Evolutionary conservation across 2,113 vertebrate genomes (phyloP), one percentile per base, ranked within the genome.

Genomic region (Acinonyx jubatus): DNA sequence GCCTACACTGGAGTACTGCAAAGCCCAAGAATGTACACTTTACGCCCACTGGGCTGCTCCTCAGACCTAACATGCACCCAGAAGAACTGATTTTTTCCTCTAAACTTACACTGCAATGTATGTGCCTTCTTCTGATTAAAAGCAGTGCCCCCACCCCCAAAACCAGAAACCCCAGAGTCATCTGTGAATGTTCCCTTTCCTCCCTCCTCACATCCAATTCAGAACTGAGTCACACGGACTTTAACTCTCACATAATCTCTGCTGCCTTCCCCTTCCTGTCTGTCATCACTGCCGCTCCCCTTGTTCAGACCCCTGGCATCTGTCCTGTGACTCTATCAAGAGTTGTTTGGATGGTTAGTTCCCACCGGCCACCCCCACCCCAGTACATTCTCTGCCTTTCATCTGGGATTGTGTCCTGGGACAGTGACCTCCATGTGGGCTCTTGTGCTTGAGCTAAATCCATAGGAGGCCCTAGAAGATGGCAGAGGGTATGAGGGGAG

Each of bases 1-100:
- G 7, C 31, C 10, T 38, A 25, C 29, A 21, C 0, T 3, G 52
- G 5, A 16, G 16, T 23, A 45, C 3, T 7, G 0, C 6, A 57
- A 63, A 69, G 61, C 16, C 25, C 50, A 27, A 3, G 25, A 16
- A 85, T 9, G 27, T 41, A 18, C 1, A 27, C 1, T 7, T 2
- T 25, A 21, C 13, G 33, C 10, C 52, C 25, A 1, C 23, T n/a
- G 18, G 41, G 9, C 31, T 25, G 5, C 12, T 33, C 25, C 11
- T 94, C 66, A 85, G n/a, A 73, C 5, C 7, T 25, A 71, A 29
- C 19, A 19, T 5, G 29, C 4, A 33, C 76, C 52, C 1, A 0
- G 1, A 21, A 85, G 48, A 52, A 12, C 16, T 25, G 15, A 78
- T 12, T 83, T 73, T 15, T 16, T 29, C 27, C n/a, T 52, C 50